Base-by-base conservation (phyloP, 2,888 invertebrate species). In the Prosopocoilus inquinatus region DNA sequence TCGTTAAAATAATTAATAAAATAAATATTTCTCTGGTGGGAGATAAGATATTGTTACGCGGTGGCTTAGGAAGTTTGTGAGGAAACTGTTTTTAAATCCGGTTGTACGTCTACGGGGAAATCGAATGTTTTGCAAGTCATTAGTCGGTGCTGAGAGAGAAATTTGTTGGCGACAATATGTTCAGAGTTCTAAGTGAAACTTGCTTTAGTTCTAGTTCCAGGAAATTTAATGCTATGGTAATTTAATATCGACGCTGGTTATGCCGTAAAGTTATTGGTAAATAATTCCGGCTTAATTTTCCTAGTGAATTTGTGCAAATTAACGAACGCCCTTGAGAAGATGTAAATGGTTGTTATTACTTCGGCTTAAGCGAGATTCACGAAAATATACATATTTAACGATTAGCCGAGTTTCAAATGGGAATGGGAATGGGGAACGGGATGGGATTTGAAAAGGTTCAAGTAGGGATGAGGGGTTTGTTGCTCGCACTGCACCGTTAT, bases 401-500 rank as follows among this genome's bases (percentile, higher is more conserved):
- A 50, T 50, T 50, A 50, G 32, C 12, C 39, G 12, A 13, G 20
- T 20, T 20, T 20, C 20, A 20, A 20, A 3, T 3, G 20, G 20
- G 20, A 20, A 3, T 3, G 20, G 20, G 20, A 20, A 20, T 3
- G 20, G 20, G 20, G 2, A 20, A 20, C 20, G 20, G 20, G 20
- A 2, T 20, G 20, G 20, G 20, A 20, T 20, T 20, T 20, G 20
- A 20, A 20, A 20, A 20, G 20, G 20, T 20, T 20, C 20, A 20
- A 3, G 41, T 5, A 13, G 41, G 55, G 44, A 50, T 56, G 53
- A 47, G 50, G 57, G 50, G 55, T 53, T 57, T 59, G 59, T 53
- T 49, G 54, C 55, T 54, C 54, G 56, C 53, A 52, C 57, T 59
- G 53, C 61, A 56, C 53, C 54, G 55, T 55, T 60, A 64, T 62